These are phyloP conservation scores for Urocynchramus pylzowi DNA, from an alignment of 2,113 vertebrate genomes.

Conservation along the genomic window DNA sequence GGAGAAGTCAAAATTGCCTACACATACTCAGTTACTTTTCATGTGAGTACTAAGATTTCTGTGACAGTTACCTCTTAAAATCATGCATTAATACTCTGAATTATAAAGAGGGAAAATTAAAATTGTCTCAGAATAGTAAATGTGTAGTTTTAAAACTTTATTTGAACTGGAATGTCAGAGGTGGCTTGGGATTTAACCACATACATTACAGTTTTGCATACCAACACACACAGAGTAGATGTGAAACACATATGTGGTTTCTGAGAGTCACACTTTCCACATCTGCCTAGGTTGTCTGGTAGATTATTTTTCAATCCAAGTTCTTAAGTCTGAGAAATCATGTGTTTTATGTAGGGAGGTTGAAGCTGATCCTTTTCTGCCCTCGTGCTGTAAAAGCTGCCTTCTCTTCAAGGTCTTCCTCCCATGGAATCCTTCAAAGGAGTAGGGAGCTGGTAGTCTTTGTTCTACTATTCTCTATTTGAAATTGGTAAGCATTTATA, in stretches of 20 bases:
- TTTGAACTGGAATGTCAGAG: background rate
- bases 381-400: background rate
- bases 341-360: background rate
- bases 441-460: background rate
- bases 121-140: background rate
- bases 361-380: background rate
- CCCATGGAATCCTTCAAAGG: background rate
- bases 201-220: background rate
- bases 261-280: background rate
- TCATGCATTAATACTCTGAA: background rate
- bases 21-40: constrained; percentile 87
- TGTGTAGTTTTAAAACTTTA: background rate
- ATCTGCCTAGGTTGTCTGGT: background rate
- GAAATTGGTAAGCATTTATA: too few species aligned
- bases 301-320: background rate
- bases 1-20: constrained; percentile 82
- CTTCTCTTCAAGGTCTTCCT: background rate
- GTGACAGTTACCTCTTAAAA: background rate
- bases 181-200: background rate
- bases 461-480: background rate
- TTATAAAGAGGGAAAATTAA: background rate
- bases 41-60: constrained; percentile 71
- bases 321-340: background rate
- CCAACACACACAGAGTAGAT: background rate
- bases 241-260: background rate